Evolutionary conservation across 2,888 invertebrate species (phyloP).

Genomic region (Aspidapion aeneum): DNA sequence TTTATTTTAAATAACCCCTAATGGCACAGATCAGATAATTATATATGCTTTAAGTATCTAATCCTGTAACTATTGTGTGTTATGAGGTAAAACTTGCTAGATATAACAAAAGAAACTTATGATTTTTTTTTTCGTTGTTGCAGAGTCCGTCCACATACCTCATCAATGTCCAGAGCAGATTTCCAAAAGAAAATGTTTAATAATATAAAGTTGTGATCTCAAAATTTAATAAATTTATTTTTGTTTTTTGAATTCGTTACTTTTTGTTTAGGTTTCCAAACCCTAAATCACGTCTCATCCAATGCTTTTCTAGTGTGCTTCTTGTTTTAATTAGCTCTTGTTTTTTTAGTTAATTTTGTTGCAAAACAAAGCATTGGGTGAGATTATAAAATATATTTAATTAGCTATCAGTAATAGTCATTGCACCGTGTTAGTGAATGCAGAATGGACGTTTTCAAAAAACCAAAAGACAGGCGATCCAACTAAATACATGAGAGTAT

Average conservation of each 20-base stretch:
- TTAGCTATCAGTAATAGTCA: too few species aligned
- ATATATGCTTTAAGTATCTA: too few species aligned
- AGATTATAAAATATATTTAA: slow-evolving; percentile 1
- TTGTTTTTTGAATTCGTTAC: slow-evolving; percentile 6
- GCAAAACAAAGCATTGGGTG: slow-evolving; percentile 4
- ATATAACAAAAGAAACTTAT: too few species aligned
- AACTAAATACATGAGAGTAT: slow-evolving; percentile 33
- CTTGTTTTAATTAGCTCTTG: background rate
- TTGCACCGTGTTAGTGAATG: background rate
- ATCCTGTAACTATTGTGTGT: too few species aligned
- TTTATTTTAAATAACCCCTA: too few species aligned
- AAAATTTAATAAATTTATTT: slow-evolving; percentile 12
- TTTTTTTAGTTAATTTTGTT: background rate
- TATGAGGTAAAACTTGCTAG: too few species aligned
- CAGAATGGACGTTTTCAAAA: slow-evolving; percentile 4
- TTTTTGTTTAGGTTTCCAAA: slow-evolving; percentile 6
- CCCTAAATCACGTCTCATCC: background rate
- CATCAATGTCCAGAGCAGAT: background rate
- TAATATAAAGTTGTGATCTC: background rate
- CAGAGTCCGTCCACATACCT: slow-evolving; percentile 13
- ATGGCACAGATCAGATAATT: too few species aligned
- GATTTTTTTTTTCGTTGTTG: slow-evolving; percentile 18
- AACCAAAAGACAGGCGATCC: slow-evolving; percentile 17
- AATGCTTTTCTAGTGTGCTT: slow-evolving; percentile 12
- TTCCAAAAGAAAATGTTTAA: background rate